Base-by-base conservation (phyloP, 2,888 invertebrate genomes). In the Ophion costatus region DNA sequence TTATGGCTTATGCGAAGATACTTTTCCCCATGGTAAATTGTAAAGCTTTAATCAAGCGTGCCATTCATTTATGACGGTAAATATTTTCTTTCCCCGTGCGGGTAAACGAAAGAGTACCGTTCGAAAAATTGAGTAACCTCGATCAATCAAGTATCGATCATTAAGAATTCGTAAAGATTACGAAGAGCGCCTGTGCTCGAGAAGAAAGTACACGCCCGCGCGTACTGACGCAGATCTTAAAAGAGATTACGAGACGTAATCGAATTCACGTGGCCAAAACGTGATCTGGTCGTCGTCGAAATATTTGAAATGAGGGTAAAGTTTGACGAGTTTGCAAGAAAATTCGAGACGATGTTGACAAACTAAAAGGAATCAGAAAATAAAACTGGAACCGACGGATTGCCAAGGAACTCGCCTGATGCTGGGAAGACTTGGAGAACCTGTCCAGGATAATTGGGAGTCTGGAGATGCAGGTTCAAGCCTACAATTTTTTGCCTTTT, bases 381-480 rank as follows among this genome's bases (percentile, higher is more conserved):
- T 29, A 33, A 56, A 56, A 56, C 20, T 64, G 57, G 66, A 29
- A 38, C 51, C 20, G 64, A 20, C 51, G 61, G 64, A 22, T 56
- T 33, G 64, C 24, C 64, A 38, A 63, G 51, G 63, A 14, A 57
- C 45, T 66, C 73, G 11, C 45, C 33, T 45, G 73, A 73, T 77
- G 67, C 79, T 56, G 51, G 71, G 79, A 79, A 79, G 56, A 24
- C 64, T 17, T 11, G 64, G 22, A 42, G 57, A 82, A 82, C 82
- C 82, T 71, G 77, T 78, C 66, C 51, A 51, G 42, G 82, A 24
- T 77, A 82, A 73, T 73, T 82, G 70, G 81, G 56, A 61, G 81
- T 70, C 77, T 64, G 76, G 22, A 45, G 66, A 59, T 71, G 64
- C 57, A 29, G 38, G 59, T 66, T 45, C 66, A 61, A 63, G 20